Evolutionary conservation across 2,797 vertebrate species (phyloP).

Genomic region (Pangasius sanitwongsei): DNA sequence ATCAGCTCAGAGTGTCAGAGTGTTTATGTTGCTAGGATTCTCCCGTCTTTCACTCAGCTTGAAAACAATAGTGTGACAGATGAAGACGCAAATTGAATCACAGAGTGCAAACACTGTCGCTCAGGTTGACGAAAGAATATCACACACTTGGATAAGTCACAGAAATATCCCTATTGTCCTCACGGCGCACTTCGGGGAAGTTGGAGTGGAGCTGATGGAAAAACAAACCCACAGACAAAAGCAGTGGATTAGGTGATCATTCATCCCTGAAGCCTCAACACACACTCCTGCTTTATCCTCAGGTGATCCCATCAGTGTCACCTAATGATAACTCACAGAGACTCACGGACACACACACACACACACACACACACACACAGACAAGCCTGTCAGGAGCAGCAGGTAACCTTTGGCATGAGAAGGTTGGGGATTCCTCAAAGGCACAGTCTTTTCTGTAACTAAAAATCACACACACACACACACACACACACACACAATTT

Average conservation of each 20-base stretch:
- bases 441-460: conserved; percentile 37
- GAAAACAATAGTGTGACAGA: conserved; percentile 33
- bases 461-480: background rate
- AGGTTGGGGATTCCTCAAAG: conserved; percentile 60
- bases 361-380: background rate
- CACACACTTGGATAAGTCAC: conserved; percentile 26
- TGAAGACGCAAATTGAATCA: conserved; percentile 31
- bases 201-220: conserved; percentile 35
- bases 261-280: background rate
- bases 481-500: background rate
- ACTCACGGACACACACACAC: conserved; percentile 11
- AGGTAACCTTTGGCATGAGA: conserved; percentile 61
- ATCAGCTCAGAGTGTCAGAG: background rate
- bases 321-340: conserved; percentile 46
- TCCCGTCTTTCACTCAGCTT: conserved; percentile 5
- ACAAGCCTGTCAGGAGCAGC: background rate
- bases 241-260: background rate
- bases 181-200: background rate
- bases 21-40: conserved; percentile 37
- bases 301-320: conserved; percentile 58
- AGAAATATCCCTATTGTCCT: conserved; percentile 35
- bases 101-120: conserved; percentile 34
- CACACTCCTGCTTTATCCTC: conserved; percentile 47
- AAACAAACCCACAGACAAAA: conserved; percentile 45
- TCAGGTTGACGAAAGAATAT: conserved; percentile 30